phyloP scores from a whole-genome alignment of 2,797 vertebrate species.

The Bothrops alternatus region DNA sequence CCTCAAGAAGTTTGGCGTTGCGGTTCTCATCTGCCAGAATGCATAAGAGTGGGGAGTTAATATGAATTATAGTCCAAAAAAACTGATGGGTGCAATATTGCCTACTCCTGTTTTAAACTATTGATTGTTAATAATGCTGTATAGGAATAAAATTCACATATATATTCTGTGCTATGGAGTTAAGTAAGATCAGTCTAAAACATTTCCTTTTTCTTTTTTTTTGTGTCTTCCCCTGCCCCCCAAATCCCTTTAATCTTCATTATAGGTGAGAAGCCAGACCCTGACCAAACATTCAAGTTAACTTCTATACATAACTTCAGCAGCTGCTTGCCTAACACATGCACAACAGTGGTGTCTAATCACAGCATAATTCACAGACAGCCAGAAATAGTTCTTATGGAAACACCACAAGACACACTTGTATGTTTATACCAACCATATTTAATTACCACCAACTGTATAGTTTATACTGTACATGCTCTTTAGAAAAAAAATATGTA shows the following conservation, averaged over 20 bases:
- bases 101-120: background rate
- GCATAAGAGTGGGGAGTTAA: no score
- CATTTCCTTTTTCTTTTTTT: background rate
- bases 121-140: background rate
- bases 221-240: background rate
- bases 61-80: no score
- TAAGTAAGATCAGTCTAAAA: background rate
- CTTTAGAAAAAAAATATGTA: background rate
- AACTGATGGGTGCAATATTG: background rate
- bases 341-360: conserved; percentile 85
- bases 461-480: background rate
- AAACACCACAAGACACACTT: conserved; percentile 96
- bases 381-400: conserved; percentile 90
- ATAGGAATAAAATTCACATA: background rate
- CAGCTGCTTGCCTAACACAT: conserved; percentile 82
- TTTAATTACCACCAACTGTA: background rate
- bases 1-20: no score
- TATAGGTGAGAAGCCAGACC: conserved; percentile 94
- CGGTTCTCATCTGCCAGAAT: no score
- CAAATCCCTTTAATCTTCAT: conserved; percentile 14
- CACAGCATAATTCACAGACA: conserved; percentile 84
- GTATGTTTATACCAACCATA: conserved; percentile 68
- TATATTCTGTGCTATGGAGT: background rate
- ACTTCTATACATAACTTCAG: conserved; percentile 91
- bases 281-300: conserved; percentile 95